phyloP scores from a whole-genome alignment of 1,140 invertebrate genomes.

The Phthorimaea operculella region DNA sequence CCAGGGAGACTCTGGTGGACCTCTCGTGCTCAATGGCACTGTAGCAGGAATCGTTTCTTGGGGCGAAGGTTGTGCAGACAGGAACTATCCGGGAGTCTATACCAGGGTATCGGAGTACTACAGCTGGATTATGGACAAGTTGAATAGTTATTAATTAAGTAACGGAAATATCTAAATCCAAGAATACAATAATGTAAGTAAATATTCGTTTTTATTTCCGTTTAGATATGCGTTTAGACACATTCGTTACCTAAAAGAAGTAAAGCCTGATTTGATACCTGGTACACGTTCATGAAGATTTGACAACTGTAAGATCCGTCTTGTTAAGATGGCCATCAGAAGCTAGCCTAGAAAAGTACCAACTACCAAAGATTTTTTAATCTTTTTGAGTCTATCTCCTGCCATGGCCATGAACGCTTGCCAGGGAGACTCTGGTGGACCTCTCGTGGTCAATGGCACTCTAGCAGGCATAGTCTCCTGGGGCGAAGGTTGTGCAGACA shows the following conservation, averaged over 20 bases:
- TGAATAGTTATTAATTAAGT: neutral
- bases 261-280: too few species aligned
- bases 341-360: too few species aligned
- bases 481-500: slow-evolving; percentile 77
- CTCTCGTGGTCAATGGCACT: slow-evolving; percentile 62
- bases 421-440: slow-evolving; percentile 76
- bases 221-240: too few species aligned
- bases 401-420: too few species aligned
- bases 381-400: too few species aligned
- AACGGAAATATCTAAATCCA: neutral
- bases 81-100: slow-evolving; percentile 81
- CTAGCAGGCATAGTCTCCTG: slow-evolving; percentile 78
- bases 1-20: slow-evolving; percentile 75
- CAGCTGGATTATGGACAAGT: slow-evolving; percentile 52
- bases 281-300: too few species aligned
- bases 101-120: slow-evolving; percentile 72
- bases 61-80: slow-evolving; percentile 77
- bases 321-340: too few species aligned
- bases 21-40: slow-evolving; percentile 62
- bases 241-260: too few species aligned
- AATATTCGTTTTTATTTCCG: too few species aligned
- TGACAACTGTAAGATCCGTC: too few species aligned
- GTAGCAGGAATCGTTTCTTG: slow-evolving; percentile 77
- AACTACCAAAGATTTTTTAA: too few species aligned
- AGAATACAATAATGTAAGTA: too few species aligned